Base-by-base conservation (phyloP, 2,888 invertebrate genomes). In the Calephelis perditalis region DNA sequence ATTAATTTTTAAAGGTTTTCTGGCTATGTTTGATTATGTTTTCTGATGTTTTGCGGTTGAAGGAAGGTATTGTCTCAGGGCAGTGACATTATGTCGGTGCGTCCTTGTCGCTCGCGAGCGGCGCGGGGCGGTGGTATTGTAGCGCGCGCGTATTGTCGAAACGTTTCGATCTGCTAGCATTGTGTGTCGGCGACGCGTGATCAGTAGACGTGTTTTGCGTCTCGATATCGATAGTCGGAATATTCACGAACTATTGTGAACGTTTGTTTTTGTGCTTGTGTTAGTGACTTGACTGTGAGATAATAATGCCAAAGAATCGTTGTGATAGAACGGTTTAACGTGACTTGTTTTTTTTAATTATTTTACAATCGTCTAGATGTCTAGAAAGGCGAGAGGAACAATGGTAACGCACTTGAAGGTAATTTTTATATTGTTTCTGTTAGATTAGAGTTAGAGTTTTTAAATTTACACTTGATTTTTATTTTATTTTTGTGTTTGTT, bases 91-190 rank as follows among this genome's bases (percentile, higher is more conserved):
- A 82, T 85, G 75, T 85, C 81, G 83, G 84, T 85, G 87, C 86
- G 87, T 89, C 89, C 88, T 82, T 89, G 85, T 89, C 89, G 81
- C 86, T 77, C 85, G 81, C 78, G 81, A 71, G 78, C 73, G 81
- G 85, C 79, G 87, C 81, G 81, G 81, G 82, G 86, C 79, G 84
- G 82, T 77, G 82, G 83, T 83, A 88, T 90, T 89, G 89, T 89
- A 86, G 86, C 85, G 86, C 86, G 88, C 88, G 86, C 88, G 88
- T 87, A 89, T 89, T 89, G 89, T 89, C 84, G 85, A 80, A 75
- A 70, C 78, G 81, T 84, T 89, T 90, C 90, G 89, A 89, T 89
- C 89, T 89, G 86, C 79, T 76, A 84, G 88, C 89, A 90, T 90
- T 90, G 90, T 90, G 88, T 86, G 79, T 79, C 78, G 78, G 76